Evolutionary conservation across 92 coral and sea anemone genomes (phyloP).

Genomic region (Galaxea fascicularis): DNA sequence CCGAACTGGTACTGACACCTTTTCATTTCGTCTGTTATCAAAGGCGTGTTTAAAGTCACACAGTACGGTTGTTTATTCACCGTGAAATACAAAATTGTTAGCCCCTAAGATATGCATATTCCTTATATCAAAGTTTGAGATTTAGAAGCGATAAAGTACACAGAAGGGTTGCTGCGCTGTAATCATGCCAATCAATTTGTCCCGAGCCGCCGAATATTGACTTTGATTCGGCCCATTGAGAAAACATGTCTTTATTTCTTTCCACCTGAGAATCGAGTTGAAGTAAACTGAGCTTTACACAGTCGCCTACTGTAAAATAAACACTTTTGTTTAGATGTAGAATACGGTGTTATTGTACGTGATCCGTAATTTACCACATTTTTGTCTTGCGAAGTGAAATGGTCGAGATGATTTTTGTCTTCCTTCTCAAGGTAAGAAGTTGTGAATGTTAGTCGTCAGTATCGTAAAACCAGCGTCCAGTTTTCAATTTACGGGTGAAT

Average conservation of each 20-base stretch:
- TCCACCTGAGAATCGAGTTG: neutral
- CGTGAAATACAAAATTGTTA: neutral
- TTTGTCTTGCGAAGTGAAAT: too few species aligned
- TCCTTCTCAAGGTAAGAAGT: too few species aligned
- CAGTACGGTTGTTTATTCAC: neutral
- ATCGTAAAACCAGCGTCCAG: too few species aligned
- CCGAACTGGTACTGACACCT: neutral
- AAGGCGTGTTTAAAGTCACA: neutral
- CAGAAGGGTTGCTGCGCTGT: too few species aligned
- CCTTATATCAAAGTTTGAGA: neutral
- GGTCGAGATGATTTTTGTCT: too few species aligned
- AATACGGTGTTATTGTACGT: too few species aligned
- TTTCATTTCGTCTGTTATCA: neutral
- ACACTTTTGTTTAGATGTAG: neutral
- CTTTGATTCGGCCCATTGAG: neutral
- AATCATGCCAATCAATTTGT: too few species aligned
- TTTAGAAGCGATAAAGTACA: neutral
- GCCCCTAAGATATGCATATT: neutral
- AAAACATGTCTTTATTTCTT: neutral
- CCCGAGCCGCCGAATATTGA: neutral
- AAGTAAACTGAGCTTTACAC: neutral
- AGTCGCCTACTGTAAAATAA: neutral
- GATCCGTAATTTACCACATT: too few species aligned
- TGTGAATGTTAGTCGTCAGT: too few species aligned
- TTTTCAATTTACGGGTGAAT: too few species aligned